phyloP scores from a whole-genome alignment of 2,113 vertebrate genomes.

The Heterotilapia buettikoferi region DNA sequence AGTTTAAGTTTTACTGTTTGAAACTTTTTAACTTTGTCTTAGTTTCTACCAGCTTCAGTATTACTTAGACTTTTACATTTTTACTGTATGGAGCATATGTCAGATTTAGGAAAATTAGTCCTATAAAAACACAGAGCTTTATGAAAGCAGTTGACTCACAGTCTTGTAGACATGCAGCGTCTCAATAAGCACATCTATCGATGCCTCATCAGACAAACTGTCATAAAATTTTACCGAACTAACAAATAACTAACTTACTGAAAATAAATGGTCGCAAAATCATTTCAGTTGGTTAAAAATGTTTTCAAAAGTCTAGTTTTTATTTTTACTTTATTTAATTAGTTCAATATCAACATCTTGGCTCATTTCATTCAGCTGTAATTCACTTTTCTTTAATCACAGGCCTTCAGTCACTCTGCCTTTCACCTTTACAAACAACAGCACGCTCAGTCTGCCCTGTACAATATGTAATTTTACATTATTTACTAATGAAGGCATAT shows the following conservation, averaged over 20 bases:
- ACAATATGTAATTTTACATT: neutral
- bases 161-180: neutral
- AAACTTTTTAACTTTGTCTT: neutral
- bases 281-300: neutral
- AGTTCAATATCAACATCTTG: rapidly evolving
- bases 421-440: neutral
- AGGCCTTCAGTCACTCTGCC: neutral
- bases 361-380: neutral
- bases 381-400: neutral
- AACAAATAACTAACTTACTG: neutral
- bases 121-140: neutral
- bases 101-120: neutral
- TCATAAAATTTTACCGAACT: neutral
- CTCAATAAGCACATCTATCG: neutral
- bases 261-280: neutral
- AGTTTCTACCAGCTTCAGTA: neutral
- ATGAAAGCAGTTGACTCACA: neutral
- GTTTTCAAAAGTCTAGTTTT: neutral
- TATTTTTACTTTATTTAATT: neutral
- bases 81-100: neutral
- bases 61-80: neutral
- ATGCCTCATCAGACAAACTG: neutral
- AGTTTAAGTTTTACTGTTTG: neutral
- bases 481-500: neutral
- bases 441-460: neutral